These are phyloP conservation scores for Cremastinae sp. DNA, from an alignment of 2,888 invertebrate genomes.

Conservation along the genomic window DNA sequence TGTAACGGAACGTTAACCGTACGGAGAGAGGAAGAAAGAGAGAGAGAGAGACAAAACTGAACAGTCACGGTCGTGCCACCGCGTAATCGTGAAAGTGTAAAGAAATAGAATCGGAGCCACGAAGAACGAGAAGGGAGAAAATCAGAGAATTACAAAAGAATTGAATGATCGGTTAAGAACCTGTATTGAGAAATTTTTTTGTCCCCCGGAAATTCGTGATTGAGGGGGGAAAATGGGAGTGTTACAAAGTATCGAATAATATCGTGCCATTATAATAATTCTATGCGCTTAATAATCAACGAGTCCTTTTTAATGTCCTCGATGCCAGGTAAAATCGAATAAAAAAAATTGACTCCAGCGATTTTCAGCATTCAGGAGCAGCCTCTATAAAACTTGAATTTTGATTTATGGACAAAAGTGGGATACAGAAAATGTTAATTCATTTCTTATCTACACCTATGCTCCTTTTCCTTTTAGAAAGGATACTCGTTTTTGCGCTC, in stretches of 20 bases:
- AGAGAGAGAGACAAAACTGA: constrained; percentile 28
- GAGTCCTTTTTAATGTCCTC: no score
- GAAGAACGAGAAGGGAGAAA: neutral
- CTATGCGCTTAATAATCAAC: no score
- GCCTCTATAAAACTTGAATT: neutral
- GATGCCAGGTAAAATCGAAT: no score
- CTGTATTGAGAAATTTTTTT: constrained; percentile 9
- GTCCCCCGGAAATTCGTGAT: constrained; percentile 15
- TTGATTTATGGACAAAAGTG: neutral
- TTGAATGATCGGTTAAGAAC: constrained; percentile 36
- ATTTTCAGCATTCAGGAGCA: neutral
- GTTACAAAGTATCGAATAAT: constrained; percentile 32
- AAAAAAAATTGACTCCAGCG: neutral
- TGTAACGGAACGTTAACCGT: constrained; percentile 46
- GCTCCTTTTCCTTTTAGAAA: constrained; percentile 42
- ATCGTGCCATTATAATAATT: neutral
- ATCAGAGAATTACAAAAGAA: constrained; percentile 33
- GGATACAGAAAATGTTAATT: no score
- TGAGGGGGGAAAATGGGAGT: constrained; percentile 18
- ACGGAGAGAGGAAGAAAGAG: neutral
- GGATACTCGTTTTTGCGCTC: constrained; percentile 43
- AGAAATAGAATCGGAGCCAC: constrained; percentile 33
- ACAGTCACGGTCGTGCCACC: constrained; percentile 56
- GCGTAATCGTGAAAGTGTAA: constrained; percentile 60
- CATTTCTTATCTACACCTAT: neutral